Evolutionary conservation across 2,888 invertebrate genomes (phyloP), one percentile per base, ranked within the genome.

Genomic region (Leptopilina drosophilae): DNA sequence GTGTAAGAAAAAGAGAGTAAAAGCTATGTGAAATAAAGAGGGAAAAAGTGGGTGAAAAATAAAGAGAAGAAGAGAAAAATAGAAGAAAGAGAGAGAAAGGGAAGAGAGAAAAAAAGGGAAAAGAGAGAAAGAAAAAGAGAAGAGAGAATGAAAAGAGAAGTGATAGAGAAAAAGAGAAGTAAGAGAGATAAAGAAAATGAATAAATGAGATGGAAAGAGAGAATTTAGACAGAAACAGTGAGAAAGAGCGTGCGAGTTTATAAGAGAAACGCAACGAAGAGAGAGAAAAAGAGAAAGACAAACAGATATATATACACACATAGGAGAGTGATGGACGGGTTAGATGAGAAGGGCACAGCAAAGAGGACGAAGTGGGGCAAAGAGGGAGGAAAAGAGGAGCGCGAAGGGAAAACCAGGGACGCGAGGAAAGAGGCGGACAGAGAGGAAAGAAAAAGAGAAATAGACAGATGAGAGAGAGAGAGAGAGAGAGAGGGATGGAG

Each of bases 401-500:
- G 79, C 76, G 78, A 79, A 78, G 79, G 67, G 80, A 59, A 59
- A 20, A 20, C 20, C 20, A 20, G 20, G 20, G 20, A 20, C 20
- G 20, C 20, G 20, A 20, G 20, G 20, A 20, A 20, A 20, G 20
- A 20, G n/a, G n/a, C n/a, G n/a, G n/a, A n/a, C n/a, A n/a, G n/a
- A n/a, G 20, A 20, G 20, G 20, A 20, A 20, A 20, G 20, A 20
- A 20, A 20, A 20, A 20, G 20, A 20, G 20, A 20, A 20, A 20
- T 20, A 20, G 20, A 20, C 20, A 20, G 56, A 81, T 65, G 64
- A 76, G 76, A 69, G 59, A 73, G 69, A 53, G 79, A 66, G 59
- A 78, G 76, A 73, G 59, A 80, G 73, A 76, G 59, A 77, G 77
- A 53, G 11, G 59, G 40, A 80, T 69, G 77, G 80, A 78, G 79